Evolutionary conservation across 1,140 invertebrate species (phyloP).

Genomic region (Araneus ventricosus): DNA sequence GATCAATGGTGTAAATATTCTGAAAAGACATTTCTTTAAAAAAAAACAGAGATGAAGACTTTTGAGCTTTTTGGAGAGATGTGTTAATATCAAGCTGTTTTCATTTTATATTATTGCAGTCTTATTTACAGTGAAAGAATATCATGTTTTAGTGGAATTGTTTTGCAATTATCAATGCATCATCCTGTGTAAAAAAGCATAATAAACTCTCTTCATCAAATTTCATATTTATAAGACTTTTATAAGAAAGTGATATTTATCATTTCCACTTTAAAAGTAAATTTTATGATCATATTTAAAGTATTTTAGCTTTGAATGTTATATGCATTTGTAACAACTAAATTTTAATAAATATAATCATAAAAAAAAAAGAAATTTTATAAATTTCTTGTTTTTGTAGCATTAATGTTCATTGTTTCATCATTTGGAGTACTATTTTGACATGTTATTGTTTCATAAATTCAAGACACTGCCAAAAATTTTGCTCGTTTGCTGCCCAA

Average conservation of each 20-base stretch:
- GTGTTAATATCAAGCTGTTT: not conserved
- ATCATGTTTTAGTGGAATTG: not conserved
- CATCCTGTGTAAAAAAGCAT: not conserved
- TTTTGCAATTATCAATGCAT: not conserved
- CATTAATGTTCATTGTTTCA: too few species aligned
- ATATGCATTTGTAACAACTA: not conserved
- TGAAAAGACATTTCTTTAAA: slow-evolving; percentile 38
- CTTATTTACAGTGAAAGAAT: not conserved
- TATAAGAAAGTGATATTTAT: not conserved
- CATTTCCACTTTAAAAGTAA: not conserved
- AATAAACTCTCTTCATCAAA: not conserved
- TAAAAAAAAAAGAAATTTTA: slow-evolving; percentile 17
- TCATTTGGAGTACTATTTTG: too few species aligned
- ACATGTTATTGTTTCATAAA: too few species aligned
- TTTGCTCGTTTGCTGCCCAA: too few species aligned
- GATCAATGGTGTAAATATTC: slow-evolving; percentile 76
- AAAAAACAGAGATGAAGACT: not conserved
- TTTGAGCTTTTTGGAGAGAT: not conserved
- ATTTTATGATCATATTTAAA: not conserved
- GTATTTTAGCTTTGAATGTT: not conserved
- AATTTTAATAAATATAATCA: slow-evolving; percentile 15
- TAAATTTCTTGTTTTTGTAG: not conserved
- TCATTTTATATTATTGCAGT: not conserved
- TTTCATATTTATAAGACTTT: not conserved
- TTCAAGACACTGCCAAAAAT: too few species aligned